phyloP scores from a whole-genome alignment of 2,888 invertebrate genomes.

The Ctenicera cuprea region DNA sequence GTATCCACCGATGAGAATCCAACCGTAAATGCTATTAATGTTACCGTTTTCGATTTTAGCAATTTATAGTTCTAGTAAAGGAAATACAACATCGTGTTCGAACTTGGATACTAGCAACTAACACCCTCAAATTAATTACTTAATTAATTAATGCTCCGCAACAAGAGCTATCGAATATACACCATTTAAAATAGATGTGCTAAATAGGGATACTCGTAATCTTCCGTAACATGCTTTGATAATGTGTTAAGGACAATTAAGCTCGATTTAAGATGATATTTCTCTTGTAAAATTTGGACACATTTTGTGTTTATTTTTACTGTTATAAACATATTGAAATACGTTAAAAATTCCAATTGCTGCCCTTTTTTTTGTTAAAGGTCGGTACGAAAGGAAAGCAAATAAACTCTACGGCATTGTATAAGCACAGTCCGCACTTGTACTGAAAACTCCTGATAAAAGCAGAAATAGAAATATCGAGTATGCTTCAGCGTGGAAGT shows the following conservation, averaged over 20 bases:
- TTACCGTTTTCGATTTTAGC: conserved; percentile 42
- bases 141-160: conserved; percentile 17
- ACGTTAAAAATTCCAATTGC: conserved; percentile 1
- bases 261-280: neutral
- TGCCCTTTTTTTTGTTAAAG: neutral
- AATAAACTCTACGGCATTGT: neutral
- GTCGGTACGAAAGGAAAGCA: neutral
- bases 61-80: conserved; percentile 38
- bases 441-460: too few relatives aligned
- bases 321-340: too few relatives aligned
- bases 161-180: neutral
- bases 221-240: too few relatives aligned
- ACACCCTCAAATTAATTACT: conserved; percentile 12
- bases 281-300: too few relatives aligned
- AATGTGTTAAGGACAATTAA: neutral
- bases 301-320: too few relatives aligned
- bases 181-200: conserved; percentile 4
- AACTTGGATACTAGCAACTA: conserved; percentile 20
- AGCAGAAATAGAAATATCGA: too few relatives aligned
- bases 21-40: conserved; percentile 47
- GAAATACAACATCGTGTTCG: conserved; percentile 38
- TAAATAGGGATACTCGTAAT: neutral
- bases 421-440: neutral
- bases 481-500: too few relatives aligned
- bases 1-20: conserved; percentile 42